These are phyloP conservation scores for Dasysyrphus tricinctus DNA, from an alignment of 2,888 invertebrate species.

Conservation along the genomic window DNA sequence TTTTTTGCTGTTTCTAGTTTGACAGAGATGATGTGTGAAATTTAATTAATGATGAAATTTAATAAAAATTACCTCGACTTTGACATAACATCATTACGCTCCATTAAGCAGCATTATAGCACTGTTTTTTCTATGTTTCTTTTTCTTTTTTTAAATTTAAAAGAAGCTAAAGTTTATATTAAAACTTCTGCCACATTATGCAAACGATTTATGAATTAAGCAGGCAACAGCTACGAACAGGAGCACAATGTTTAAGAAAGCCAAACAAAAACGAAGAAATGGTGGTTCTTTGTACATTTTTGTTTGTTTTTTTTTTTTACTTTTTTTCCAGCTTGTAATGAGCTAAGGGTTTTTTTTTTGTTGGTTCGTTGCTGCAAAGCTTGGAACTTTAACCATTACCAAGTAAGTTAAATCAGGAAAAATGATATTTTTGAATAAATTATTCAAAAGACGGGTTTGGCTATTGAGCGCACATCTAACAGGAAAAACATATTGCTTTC, in stretches of 20 bases:
- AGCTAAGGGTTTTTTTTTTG: slow-evolving; percentile 2
- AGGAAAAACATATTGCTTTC: neutral
- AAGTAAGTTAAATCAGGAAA: slow-evolving; percentile 24
- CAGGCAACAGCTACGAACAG: neutral
- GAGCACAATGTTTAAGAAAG: neutral
- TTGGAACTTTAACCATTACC: slow-evolving; percentile 25
- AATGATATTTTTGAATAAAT: slow-evolving; percentile 48
- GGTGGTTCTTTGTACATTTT: neutral
- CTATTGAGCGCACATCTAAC: slow-evolving; percentile 10
- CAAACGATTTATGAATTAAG: slow-evolving; percentile 61
- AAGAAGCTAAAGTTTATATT: slow-evolving; percentile 44
- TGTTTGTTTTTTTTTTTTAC: neutral
- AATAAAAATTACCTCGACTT: slow-evolving; percentile 12
- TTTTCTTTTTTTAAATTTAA: neutral
- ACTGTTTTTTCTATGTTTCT: neutral
- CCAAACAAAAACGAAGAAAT: neutral
- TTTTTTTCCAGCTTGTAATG: slow-evolving; percentile 31
- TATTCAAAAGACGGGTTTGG: slow-evolving; percentile 38
- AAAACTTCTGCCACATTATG: slow-evolving; percentile 62
- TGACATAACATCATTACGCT: slow-evolving; percentile 34
- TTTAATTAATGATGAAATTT: slow-evolving; percentile 26
- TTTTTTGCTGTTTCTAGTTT: neutral
- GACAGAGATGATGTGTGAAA: slow-evolving; percentile 50
- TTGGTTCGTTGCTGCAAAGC: neutral
- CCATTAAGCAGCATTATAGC: slow-evolving; percentile 40